Evolutionary conservation across 2,797 vertebrate genomes (phyloP).

Genomic region (Aeoliscus strigatus): DNA sequence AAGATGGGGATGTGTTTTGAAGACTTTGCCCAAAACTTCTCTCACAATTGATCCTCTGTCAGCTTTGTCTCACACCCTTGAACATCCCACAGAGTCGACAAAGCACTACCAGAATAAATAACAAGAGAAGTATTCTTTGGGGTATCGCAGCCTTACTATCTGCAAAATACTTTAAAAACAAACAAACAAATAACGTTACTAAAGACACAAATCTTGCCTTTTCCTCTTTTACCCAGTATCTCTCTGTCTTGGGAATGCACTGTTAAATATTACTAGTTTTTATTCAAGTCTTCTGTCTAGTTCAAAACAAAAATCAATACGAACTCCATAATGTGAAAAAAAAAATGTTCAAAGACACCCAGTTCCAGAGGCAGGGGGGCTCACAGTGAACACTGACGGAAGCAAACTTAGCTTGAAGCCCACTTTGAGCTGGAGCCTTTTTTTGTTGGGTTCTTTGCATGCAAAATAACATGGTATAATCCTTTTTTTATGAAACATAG

Average conservation of each 20-base stretch:
- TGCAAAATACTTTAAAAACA: too few relatives aligned
- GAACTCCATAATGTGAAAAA: conserved; percentile 47
- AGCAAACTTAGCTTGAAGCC: conserved; percentile 20
- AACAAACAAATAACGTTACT: too few relatives aligned
- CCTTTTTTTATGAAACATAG: conserved; percentile 12
- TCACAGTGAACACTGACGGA: conserved; percentile 31
- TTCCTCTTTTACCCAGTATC: conserved; percentile 20
- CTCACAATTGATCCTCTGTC: conserved; percentile 32
- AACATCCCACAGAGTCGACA: conserved; percentile 2
- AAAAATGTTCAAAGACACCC: conserved; percentile 62
- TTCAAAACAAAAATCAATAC: conserved; percentile 62
- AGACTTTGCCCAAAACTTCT: conserved; percentile 28
- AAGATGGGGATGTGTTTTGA: conserved; percentile 8
- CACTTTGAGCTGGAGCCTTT: conserved; percentile 18
- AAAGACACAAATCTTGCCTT: conserved; percentile 26
- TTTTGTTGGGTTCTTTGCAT: conserved; percentile 4
- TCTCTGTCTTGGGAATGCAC: conserved; percentile 40
- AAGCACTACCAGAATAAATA: conserved; percentile 5
- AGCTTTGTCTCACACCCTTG: conserved; percentile 18
- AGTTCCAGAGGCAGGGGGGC: conserved; percentile 40
- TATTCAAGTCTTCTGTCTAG: conserved; percentile 49
- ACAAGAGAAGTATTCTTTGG: too few relatives aligned
- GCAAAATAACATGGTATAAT: conserved; percentile 1
- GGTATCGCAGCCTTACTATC: too few relatives aligned
- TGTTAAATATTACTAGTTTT: conserved; percentile 62